These are phyloP conservation scores for Hexactinellida sp. DNA, from an alignment of 37 sponge, comb jelly and placozoan species.

Conservation along the genomic window DNA sequence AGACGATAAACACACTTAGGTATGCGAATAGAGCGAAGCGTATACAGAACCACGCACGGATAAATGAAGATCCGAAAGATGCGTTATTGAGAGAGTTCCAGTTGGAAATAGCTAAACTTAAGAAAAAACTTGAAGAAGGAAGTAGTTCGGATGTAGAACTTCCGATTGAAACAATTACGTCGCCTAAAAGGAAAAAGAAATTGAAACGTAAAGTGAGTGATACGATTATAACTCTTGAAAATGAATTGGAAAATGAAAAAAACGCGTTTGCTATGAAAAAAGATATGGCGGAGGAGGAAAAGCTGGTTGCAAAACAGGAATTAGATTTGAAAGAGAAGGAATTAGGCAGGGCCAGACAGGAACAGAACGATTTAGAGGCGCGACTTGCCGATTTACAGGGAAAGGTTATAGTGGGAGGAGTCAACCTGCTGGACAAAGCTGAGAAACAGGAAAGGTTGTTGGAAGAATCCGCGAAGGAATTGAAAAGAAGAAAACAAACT, in stretches of 20 bases:
- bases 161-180: neutral
- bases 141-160: neutral
- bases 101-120: constrained; percentile 81
- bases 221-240: constrained; percentile 7
- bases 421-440: constrained; percentile 92
- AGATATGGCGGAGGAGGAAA: constrained; percentile 74
- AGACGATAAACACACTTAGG: constrained; percentile 82
- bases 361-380: constrained; percentile 58
- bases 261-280: constrained; percentile 35
- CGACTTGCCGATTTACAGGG: constrained; percentile 54
- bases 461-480: constrained; percentile 68
- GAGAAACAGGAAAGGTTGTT: constrained; percentile 81
- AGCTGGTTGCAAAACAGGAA: constrained; percentile 37
- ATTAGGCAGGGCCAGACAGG: constrained; percentile 52
- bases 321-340: constrained; percentile 64
- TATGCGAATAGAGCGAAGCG: constrained; percentile 93
- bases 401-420: constrained; percentile 94
- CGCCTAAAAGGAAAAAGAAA: constrained; percentile 17
- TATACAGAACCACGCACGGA: constrained; percentile 85
- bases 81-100: constrained; percentile 96
- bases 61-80: constrained; percentile 99
- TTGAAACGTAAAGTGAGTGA: constrained; percentile 16
- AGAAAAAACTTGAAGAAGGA: constrained; percentile 56
- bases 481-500: constrained; percentile 57
- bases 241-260: constrained; percentile 63